Evolutionary conservation across 2,888 invertebrate genomes (phyloP).

Genomic region (Cacoxenus indagator): DNA sequence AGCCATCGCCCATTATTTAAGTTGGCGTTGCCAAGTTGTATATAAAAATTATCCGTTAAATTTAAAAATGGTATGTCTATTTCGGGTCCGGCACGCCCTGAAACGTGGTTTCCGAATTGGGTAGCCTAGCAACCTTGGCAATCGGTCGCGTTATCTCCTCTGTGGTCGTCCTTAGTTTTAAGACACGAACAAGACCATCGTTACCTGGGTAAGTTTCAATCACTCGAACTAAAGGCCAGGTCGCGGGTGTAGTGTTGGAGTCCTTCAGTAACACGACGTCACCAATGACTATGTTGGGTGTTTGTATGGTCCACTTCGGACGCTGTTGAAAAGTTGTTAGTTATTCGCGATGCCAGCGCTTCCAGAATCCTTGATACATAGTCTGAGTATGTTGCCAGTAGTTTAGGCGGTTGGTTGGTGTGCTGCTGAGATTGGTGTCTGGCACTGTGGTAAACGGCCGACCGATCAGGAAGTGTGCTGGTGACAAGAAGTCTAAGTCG

Average conservation of each 20-base stretch:
- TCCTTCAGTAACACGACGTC: neutral
- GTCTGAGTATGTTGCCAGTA: too few relatives aligned
- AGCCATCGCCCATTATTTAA: too few relatives aligned
- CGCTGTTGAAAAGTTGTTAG: neutral
- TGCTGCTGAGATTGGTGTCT: too few relatives aligned
- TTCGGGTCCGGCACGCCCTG: too few relatives aligned
- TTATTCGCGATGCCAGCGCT: neutral
- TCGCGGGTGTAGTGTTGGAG: neutral
- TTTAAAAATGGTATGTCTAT: too few relatives aligned
- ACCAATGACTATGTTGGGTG: neutral
- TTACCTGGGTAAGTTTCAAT: neutral
- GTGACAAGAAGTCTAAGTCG: neutral
- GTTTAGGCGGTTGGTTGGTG: too few relatives aligned
- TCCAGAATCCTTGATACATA: neutral
- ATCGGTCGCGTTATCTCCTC: too few relatives aligned
- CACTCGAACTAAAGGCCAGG: neutral
- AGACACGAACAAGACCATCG: neutral
- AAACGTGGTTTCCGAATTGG: too few relatives aligned
- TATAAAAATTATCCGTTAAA: too few relatives aligned
- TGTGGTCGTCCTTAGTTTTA: neutral
- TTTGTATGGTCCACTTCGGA: neutral
- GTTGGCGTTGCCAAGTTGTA: too few relatives aligned
- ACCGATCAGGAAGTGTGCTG: conserved; percentile 9
- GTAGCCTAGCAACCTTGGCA: too few relatives aligned
- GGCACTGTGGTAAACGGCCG: too few relatives aligned